Evolutionary conservation across 2,888 invertebrate genomes (phyloP), one percentile per base, ranked within the genome.

Genomic region (Rhorus exstirpatorius): DNA sequence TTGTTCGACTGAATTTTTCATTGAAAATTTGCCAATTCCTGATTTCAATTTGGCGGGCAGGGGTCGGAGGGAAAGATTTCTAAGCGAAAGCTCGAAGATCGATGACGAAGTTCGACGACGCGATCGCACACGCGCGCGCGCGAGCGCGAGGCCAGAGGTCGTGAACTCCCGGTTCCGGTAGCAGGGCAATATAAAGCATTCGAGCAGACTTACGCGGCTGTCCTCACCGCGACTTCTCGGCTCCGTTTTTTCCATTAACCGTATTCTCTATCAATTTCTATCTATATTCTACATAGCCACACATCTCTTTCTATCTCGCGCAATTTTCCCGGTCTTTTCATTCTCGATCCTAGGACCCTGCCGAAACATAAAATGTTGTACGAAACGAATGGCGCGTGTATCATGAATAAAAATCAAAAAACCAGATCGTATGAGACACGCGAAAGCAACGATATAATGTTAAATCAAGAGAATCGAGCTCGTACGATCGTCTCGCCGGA

Each of bases 101-200:
- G 83, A 80, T 83, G 74, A 70, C 80, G 68, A 78, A 77, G 72
- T 79, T 83, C 55, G 61, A 35, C 71, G 75, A 31, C 53, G 83
- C 75, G 79, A 61, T 80, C 74, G 72, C 63, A 65, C 77, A 76
- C n/a, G 14, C 68, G 31, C 61, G 60, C 70, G 38, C 31, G 58
- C 58, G 38, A n/a, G 31, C 31, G 31, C 55, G 65, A 68, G 79
- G 83, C 81, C 83, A 51, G 67, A 81, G 78, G 81, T 84, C 83
- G 79, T 79, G 81, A 84, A 79, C 83, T 71, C 83, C 79, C 81
- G 81, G 83, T 79, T 81, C 81, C 83, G 81, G 81, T 80, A 61
- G 74, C 74, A 58, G 21, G 67, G 76, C 60, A 58, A 68, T 68
- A 67, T 58, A 67, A 76, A 55, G 38, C 51, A 44, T 46, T 61